Conservation (phyloP, 1,140 invertebrate species). For the Hylaeus anthracinus region DNA sequence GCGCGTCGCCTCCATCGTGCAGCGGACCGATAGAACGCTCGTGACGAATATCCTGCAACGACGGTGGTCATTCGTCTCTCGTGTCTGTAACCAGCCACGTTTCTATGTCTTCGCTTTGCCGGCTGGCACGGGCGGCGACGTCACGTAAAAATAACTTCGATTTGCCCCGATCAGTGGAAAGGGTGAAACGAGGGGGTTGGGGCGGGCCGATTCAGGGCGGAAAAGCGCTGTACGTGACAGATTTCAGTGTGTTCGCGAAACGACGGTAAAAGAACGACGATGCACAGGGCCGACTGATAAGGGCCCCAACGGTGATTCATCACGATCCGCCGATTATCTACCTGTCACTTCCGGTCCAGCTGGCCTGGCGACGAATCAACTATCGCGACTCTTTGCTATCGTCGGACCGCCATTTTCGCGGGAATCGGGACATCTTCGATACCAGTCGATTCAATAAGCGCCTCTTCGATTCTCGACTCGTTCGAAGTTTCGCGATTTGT, state of each 20-base stretch:
- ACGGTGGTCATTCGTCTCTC: conserved; percentile 42
- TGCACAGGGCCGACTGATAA: conserved; percentile 48
- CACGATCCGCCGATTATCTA: conserved; percentile 60
- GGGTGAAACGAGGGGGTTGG: neutral
- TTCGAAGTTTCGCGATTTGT: neutral
- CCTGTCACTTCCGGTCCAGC: conserved; percentile 55
- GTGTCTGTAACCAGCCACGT: conserved; percentile 46
- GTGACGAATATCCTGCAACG: conserved; percentile 45
- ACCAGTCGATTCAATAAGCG: conserved; percentile 14
- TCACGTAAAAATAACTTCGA: conserved; percentile 71
- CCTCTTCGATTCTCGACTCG: neutral
- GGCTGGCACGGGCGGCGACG: conserved; percentile 24
- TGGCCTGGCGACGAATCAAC: conserved; percentile 53
- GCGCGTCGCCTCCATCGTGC: neutral
- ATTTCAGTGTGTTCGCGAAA: conserved; percentile 46
- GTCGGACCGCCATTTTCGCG: neutral
- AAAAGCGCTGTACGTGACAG: conserved; percentile 49
- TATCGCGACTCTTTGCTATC: conserved; percentile 13
- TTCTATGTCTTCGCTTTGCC: conserved; percentile 57
- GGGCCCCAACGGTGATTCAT: conserved; percentile 50
- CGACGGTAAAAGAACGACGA: conserved; percentile 30
- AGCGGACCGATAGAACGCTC: neutral
- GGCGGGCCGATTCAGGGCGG: neutral
- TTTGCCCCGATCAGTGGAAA: conserved; percentile 54
- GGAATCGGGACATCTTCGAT: neutral